Evolutionary conservation across 2,113 vertebrate species (phyloP).

Genomic region (Chloroceryle aenea): DNA sequence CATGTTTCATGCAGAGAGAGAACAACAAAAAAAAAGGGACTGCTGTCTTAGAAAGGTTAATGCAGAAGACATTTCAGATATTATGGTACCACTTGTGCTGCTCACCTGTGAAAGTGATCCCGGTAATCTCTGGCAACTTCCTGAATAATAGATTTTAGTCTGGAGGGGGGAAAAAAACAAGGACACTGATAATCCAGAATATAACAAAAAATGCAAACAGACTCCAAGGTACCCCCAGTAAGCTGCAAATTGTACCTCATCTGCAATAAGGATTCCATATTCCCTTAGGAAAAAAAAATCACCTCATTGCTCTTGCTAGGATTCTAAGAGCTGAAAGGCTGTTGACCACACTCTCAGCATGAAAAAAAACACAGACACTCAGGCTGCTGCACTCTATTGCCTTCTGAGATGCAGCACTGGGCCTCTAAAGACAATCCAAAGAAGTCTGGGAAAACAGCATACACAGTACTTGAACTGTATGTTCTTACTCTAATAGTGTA

Average conservation of each 20-base stretch:
- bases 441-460: not conserved
- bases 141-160: constrained; percentile 92
- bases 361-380: not conserved
- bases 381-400: not conserved
- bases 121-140: constrained; percentile 90
- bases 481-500: not conserved
- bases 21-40: not conserved
- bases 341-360: not conserved
- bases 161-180: constrained; percentile 53
- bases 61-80: not conserved
- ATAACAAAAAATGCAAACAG: not conserved
- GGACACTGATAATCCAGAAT: not conserved
- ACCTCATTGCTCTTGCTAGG: not conserved
- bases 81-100: not conserved
- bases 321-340: not conserved
- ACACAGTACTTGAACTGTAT: not conserved
- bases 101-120: constrained; percentile 91
- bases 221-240: not conserved
- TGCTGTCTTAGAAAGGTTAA: not conserved
- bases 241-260: not conserved
- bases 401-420: not conserved
- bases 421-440: not conserved
- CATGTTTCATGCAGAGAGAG: not conserved
- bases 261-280: not conserved
- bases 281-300: not conserved